These are phyloP conservation scores for Sebastes glaucus DNA, from an alignment of 2,797 vertebrate species.

Conservation along the genomic window DNA sequence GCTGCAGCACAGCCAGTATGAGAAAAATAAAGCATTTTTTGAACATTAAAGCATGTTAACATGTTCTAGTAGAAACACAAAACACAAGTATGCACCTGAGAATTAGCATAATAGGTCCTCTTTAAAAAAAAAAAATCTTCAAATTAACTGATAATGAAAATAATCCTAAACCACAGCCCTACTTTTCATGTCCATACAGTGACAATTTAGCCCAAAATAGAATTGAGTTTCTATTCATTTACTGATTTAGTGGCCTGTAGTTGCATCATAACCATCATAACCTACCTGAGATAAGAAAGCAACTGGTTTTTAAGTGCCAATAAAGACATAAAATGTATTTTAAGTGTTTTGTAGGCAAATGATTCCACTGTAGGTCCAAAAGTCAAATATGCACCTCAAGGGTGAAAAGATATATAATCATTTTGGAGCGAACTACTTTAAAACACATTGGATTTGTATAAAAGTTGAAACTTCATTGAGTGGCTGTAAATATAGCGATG, in stretches of 20 bases:
- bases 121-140: neutral
- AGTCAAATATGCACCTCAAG: neutral
- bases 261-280: neutral
- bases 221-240: neutral
- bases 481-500: slow-evolving; percentile 15
- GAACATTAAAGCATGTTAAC: too few relatives aligned
- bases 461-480: neutral
- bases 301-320: neutral
- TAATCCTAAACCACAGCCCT: neutral
- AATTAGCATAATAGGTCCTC: too few relatives aligned
- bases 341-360: neutral
- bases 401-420: neutral
- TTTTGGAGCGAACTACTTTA: neutral
- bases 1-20: too few relatives aligned
- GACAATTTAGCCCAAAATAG: neutral
- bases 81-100: neutral
- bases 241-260: neutral
- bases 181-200: neutral
- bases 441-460: neutral
- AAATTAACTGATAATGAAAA: neutral
- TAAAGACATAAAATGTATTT: slow-evolving; percentile 1
- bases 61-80: neutral
- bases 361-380: neutral
- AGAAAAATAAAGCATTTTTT: too few relatives aligned
- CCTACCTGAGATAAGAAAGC: neutral